Evolutionary conservation across 2,113 vertebrate genomes (phyloP).

Genomic region (Leucopsar rothschildi): DNA sequence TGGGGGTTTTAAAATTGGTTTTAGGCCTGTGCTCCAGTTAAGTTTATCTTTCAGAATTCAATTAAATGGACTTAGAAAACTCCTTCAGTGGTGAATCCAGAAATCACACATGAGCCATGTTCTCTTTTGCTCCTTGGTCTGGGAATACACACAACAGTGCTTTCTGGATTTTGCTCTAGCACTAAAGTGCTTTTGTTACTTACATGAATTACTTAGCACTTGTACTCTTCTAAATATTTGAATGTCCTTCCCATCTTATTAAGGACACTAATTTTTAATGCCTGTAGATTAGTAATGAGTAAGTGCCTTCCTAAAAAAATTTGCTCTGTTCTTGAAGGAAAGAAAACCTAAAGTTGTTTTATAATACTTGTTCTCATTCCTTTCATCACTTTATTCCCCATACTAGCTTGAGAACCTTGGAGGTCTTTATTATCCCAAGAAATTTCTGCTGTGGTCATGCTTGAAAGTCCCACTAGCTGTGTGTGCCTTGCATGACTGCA

Average conservation of each 20-base stretch:
- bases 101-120: neutral
- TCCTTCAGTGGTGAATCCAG: neutral
- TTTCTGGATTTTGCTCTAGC: neutral
- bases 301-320: neutral
- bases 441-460: neutral
- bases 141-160: neutral
- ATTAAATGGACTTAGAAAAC: neutral
- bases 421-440: neutral
- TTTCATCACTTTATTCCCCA: neutral
- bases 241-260: neutral
- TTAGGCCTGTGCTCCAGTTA: neutral
- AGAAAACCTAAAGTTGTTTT: neutral
- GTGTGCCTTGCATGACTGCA: neutral
- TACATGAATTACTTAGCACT: neutral
- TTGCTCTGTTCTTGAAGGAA: neutral
- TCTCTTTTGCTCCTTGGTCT: neutral
- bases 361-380: neutral
- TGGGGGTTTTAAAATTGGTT: neutral
- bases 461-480: neutral
- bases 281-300: neutral
- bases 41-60: neutral
- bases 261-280: neutral
- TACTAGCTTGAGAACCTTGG: neutral
- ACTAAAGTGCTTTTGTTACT: neutral
- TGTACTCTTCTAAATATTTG: neutral